Percentiles rank a stretch among this genome's conserved stretches.
phyloP scores from a whole-genome alignment of 2,113 vertebrate genomes.

The Phylloscopus trochilus region DNA sequence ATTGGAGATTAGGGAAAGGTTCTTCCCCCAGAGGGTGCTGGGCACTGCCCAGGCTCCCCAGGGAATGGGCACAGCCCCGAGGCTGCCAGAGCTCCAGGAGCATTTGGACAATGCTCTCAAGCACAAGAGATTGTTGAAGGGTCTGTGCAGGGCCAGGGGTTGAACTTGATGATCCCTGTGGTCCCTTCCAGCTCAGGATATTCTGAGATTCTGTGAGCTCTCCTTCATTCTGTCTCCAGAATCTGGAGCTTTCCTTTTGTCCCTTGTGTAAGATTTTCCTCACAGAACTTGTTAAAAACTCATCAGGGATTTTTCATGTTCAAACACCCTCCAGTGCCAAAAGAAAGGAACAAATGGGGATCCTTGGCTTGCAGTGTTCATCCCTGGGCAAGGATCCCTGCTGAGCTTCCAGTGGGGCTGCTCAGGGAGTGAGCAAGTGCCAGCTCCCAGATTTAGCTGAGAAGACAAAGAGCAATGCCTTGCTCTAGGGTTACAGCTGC shows the following conservation, averaged over 20 bases:
- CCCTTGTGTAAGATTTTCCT: background rate
- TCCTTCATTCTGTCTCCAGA: background rate
- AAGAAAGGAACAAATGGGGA: background rate
- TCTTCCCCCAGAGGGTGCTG: background rate
- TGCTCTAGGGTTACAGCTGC: conserved; percentile 5
- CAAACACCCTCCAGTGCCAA: background rate
- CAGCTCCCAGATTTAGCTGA: conserved; percentile 26
- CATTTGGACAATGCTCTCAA: accelerated
- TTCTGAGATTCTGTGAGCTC: background rate
- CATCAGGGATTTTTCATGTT: background rate
- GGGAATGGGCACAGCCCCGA: background rate
- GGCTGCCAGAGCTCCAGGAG: background rate
- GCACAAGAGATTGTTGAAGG: background rate
- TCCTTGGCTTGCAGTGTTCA: background rate
- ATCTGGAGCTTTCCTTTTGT: background rate
- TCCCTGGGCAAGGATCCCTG: background rate
- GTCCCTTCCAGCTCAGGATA: background rate
- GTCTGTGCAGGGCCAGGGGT: background rate
- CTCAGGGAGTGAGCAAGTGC: background rate
- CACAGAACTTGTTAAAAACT: background rate
- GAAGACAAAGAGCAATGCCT: conserved; percentile 7
- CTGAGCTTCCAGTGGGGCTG: background rate
- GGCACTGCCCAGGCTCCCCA: background rate
- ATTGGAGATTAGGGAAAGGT: background rate
- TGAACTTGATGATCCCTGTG: background rate